Evolutionary conservation across 2,888 invertebrate species (phyloP).

Genomic region (Phlogophora meticulosa): DNA sequence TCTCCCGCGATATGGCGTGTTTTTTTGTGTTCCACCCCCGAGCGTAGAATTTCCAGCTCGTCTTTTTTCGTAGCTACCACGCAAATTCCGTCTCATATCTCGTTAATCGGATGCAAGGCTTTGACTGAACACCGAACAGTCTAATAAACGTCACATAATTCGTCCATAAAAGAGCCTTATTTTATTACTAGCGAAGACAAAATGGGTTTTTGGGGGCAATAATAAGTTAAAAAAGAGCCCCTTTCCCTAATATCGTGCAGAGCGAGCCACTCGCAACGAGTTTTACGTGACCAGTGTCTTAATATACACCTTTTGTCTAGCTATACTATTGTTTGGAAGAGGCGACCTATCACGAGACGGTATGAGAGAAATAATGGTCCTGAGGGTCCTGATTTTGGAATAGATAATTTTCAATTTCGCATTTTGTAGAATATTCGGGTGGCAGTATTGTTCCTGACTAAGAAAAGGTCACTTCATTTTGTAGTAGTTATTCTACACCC

Average conservation of each 20-base stretch:
- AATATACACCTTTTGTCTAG: constrained; percentile 75
- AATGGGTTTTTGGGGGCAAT: constrained; percentile 81
- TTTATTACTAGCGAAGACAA: constrained; percentile 78
- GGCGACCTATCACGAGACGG: constrained; percentile 36
- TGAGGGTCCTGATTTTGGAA: constrained; percentile 44
- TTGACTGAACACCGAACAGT: constrained; percentile 57
- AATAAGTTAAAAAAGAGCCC: constrained; percentile 83
- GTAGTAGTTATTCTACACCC: not conserved
- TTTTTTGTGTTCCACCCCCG: constrained; percentile 43
- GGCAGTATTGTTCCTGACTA: constrained; percentile 6
- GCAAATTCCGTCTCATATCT: constrained; percentile 29
- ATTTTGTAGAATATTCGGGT: constrained; percentile 2
- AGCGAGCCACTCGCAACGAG: constrained; percentile 82
- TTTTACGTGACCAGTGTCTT: constrained; percentile 81
- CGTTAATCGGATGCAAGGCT: constrained; percentile 54
- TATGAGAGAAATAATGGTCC: constrained; percentile 28
- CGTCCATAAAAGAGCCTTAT: constrained; percentile 71
- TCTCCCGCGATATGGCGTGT: constrained; percentile 15
- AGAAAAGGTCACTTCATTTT: constrained; percentile 13
- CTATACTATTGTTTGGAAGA: constrained; percentile 55
- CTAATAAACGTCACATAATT: constrained; percentile 72
- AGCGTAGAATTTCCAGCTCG: constrained; percentile 28
- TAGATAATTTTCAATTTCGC: constrained; percentile 47
- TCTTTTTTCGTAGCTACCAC: constrained; percentile 22
- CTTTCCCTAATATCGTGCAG: constrained; percentile 82